These are phyloP conservation scores for Donacobius atricapilla DNA, from an alignment of 2,113 vertebrate species.

Conservation along the genomic window DNA sequence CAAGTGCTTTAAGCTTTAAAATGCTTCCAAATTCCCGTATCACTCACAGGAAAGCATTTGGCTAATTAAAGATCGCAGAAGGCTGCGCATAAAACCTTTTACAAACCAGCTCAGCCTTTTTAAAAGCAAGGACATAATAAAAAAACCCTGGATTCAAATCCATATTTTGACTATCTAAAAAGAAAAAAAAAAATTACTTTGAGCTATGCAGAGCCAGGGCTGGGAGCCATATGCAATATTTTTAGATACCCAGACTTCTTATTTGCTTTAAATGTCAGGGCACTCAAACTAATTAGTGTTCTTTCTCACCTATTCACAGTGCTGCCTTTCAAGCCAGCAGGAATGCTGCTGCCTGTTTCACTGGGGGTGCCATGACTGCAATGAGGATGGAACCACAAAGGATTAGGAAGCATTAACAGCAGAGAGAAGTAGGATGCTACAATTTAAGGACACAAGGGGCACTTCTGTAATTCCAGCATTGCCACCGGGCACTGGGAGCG, in stretches of 20 bases:
- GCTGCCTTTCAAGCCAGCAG: neutral
- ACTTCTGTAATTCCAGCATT: neutral
- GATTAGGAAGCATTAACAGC: neutral
- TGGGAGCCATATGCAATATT: neutral
- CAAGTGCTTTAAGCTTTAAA: neutral
- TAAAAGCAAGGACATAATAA: neutral
- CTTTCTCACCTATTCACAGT: neutral
- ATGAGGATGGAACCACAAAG: neutral
- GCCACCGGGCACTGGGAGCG: neutral
- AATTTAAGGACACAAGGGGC: neutral
- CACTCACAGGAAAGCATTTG: neutral
- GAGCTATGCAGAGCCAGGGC: neutral
- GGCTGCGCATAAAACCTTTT: neutral
- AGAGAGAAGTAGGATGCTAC: neutral
- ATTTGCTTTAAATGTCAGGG: neutral
- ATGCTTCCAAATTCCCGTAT: neutral
- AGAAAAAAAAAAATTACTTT: neutral
- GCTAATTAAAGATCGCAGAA: neutral
- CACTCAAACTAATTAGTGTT: constrained; percentile 9
- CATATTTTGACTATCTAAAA: neutral
- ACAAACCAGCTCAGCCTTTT: neutral
- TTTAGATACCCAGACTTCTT: neutral
- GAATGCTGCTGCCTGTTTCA: neutral
- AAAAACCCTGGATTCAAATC: neutral
- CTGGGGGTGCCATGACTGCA: neutral